Base-by-base conservation (phyloP, 1,140 invertebrate genomes). In the Anastatus disparis region DNA sequence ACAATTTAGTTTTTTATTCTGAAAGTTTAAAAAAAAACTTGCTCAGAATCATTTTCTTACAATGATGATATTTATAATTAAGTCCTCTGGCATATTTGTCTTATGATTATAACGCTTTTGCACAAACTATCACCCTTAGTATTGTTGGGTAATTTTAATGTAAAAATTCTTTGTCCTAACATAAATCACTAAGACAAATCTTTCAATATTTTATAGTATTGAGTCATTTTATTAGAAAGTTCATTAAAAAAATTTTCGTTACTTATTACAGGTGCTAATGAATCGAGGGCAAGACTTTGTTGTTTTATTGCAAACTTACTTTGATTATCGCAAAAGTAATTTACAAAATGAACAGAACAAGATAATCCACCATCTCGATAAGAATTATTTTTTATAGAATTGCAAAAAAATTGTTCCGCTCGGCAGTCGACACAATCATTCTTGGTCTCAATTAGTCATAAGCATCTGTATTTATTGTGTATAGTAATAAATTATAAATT, bases 341-440 rank as follows among this genome's bases (percentile, higher is more conserved):
- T 62, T 68, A 56, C 64, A n/a, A n/a, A n/a, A n/a, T n/a, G n/a
- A n/a, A n/a, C n/a, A 35, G 38, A 69, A 66, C 62, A 68, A 73
- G 55, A 68, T 40, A 52, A 63, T 52, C 50, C 38, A 58, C 26
- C 55, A 26, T n/a, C 29, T 68, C n/a, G 17, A 52, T 69, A 38
- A 70, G 52, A 70, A 66, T 66, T 38, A 69, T 67, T 35, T 62
- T 59, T 64, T 17, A 46, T 55, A 46, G 20, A 68, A 61, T 79
- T 67, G 72, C 69, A 77, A 76, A 82, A 80, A 79, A 81, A 81
- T 80, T 82, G 78, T 80, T 83, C 80, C 80, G 74, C 76, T 77
- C 70, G 74, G 77, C 74, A 78, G 76, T 78, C 71, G 73, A 74
- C 61, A 56, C 24, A 73, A 52, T 72, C 77, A 71, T 74, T 73